These are phyloP conservation scores for Acleris sparsana DNA, from an alignment of 2,888 invertebrate species.

Conservation along the genomic window DNA sequence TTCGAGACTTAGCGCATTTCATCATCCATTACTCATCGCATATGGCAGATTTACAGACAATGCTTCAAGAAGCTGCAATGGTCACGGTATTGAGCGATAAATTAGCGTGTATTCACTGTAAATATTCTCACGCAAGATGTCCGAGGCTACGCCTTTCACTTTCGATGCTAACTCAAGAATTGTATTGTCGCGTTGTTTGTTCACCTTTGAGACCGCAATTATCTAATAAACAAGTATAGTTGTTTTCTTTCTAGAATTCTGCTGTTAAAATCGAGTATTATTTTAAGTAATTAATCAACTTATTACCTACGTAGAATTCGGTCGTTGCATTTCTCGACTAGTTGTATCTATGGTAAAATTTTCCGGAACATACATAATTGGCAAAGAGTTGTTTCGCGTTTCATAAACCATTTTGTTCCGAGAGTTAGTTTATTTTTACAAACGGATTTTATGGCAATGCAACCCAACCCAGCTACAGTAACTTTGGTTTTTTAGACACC, in stretches of 20 bases:
- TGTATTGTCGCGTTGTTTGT: conserved; percentile 17
- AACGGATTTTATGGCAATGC: too few species aligned
- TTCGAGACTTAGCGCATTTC: not conserved
- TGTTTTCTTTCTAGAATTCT: not conserved
- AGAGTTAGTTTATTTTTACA: too few species aligned
- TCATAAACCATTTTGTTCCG: too few species aligned
- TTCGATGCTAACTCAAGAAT: conserved; percentile 27
- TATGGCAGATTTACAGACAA: conserved; percentile 6
- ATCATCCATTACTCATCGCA: conserved; percentile 15
- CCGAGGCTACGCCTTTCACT: conserved; percentile 41
- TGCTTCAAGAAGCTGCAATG: conserved; percentile 11
- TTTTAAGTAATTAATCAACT: too few species aligned
- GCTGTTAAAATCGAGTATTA: too few species aligned
- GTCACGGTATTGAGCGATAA: conserved; percentile 20
- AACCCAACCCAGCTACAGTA: too few species aligned
- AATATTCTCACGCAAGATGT: conserved; percentile 40
- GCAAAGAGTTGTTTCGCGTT: too few species aligned
- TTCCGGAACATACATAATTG: too few species aligned
- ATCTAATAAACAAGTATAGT: conserved; percentile 6
- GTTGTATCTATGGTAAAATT: too few species aligned
- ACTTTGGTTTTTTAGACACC: too few species aligned
- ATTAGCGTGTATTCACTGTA: conserved; percentile 18
- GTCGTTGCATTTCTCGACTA: too few species aligned
- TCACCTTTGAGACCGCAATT: conserved; percentile 3
- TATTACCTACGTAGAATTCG: too few species aligned